phyloP scores from a whole-genome alignment of 92 coral and sea anemone species.

The Meandrina meandrites region DNA sequence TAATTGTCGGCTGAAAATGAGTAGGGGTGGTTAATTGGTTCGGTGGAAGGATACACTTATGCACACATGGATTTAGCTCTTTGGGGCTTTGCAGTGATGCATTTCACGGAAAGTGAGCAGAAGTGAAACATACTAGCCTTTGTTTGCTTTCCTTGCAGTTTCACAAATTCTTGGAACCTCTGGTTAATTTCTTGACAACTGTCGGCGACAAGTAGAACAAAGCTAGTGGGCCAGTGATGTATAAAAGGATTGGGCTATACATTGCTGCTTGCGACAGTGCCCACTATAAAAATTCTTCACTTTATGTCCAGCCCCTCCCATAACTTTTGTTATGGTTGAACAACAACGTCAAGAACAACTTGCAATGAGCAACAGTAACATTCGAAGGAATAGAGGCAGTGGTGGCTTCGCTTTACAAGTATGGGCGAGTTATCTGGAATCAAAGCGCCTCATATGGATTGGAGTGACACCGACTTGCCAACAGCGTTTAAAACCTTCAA shows the following conservation, averaged over 20 bases:
- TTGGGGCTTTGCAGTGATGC: constrained; percentile 35
- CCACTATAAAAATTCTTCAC: too few relatives aligned
- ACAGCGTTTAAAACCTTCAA: too few relatives aligned
- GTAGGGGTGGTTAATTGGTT: constrained; percentile 36
- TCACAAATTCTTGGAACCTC: constrained; percentile 24
- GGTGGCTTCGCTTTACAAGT: neutral
- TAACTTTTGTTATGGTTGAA: constrained; percentile 32
- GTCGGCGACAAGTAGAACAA: too few relatives aligned
- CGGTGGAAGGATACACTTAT: constrained; percentile 32
- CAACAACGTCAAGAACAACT: constrained; percentile 25
- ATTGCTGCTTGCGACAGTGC: constrained; percentile 21
- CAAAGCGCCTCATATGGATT: neutral
- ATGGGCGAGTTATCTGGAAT: too few relatives aligned
- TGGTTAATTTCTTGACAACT: too few relatives aligned
- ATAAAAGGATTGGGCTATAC: constrained; percentile 28
- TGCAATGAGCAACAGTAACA: constrained; percentile 6
- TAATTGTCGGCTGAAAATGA: constrained; percentile 34
- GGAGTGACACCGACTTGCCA: too few relatives aligned
- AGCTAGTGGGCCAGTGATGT: constrained; percentile 16
- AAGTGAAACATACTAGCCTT: constrained; percentile 25
- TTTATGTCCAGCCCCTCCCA: constrained; percentile 23
- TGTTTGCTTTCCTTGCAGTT: constrained; percentile 38
- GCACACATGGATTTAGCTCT: constrained; percentile 35
- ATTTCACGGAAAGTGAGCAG: constrained; percentile 37
- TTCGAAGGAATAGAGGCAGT: constrained; percentile 14